These are phyloP conservation scores for Hydractinia symbiolongicarpus DNA, from an alignment of 30 jellyfish, hydroid and myxozoan species.

Conservation along the genomic window DNA sequence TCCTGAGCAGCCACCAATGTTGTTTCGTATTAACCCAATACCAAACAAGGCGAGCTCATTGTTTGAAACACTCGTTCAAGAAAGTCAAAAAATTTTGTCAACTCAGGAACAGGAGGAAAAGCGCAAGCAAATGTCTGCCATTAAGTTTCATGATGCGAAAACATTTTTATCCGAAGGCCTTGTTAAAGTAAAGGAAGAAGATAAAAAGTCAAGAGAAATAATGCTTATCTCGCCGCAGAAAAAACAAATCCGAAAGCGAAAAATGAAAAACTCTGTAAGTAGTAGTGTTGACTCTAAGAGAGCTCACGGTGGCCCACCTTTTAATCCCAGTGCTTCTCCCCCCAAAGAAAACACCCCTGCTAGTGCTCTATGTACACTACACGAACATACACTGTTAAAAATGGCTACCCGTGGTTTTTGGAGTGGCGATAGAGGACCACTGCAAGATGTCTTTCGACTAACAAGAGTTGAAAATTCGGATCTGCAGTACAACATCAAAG, in stretches of 20 bases:
- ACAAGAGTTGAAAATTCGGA: conserved; percentile 76
- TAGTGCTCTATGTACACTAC: conserved; percentile 71
- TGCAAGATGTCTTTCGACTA: conserved; percentile 90
- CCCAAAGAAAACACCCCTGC: conserved; percentile 79
- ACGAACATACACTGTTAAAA: conserved; percentile 78
- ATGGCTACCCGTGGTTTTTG: conserved; percentile 99
- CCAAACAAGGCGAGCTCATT: background rate
- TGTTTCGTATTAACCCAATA: conserved; percentile 26
- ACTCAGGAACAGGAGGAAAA: conserved; percentile 19
- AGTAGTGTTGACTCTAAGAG: conserved; percentile 28
- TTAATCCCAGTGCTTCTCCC: conserved; percentile 73
- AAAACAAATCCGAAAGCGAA: conserved; percentile 16
- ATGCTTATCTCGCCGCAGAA: conserved; percentile 17
- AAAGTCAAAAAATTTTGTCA: conserved; percentile 37
- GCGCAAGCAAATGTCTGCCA: conserved; percentile 5
- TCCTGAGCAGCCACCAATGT: conserved; percentile 21
- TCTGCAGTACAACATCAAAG: conserved; percentile 65
- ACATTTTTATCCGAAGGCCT: background rate
- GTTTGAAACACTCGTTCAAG: conserved; percentile 41
- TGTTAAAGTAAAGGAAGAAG: background rate
- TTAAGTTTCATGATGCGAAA: background rate
- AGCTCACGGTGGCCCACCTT: conserved; percentile 93
- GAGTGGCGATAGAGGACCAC: conserved; percentile 91
- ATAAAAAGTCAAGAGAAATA: background rate
- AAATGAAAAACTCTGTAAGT: background rate